These are phyloP conservation scores for Thamnophis sirtalis DNA, from an alignment of 2,113 vertebrate species.

Conservation along the genomic window DNA sequence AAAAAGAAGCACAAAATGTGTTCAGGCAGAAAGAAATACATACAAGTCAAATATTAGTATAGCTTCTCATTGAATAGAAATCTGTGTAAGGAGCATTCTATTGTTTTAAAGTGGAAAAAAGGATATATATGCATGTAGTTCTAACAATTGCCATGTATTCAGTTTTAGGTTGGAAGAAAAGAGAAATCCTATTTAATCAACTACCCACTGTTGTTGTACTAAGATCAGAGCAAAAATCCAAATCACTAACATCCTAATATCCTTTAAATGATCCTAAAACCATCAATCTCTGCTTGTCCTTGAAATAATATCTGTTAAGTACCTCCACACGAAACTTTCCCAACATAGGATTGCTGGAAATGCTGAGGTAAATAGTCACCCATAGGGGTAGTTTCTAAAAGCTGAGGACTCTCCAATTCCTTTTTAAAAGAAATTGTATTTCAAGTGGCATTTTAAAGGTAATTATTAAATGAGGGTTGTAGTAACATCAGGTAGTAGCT, in stretches of 20 bases:
- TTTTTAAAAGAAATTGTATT: background rate
- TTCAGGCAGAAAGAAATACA: background rate
- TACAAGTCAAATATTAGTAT: background rate
- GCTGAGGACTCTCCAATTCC: background rate
- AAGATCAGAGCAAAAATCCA: background rate
- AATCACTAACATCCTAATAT: background rate
- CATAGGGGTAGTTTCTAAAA: background rate
- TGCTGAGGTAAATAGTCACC: background rate
- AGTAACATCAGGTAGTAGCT: background rate
- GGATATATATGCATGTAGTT: background rate
- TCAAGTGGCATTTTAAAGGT: background rate
- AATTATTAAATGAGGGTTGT: background rate
- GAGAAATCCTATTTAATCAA: background rate
- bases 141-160: background rate
- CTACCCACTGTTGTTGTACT: background rate
- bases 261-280: background rate
- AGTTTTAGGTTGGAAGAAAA: background rate
- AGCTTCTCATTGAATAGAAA: background rate
- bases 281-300: background rate
- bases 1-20: constrained; percentile 30
- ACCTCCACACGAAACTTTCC: background rate
- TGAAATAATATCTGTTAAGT: background rate
- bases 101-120: background rate
- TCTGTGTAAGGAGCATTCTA: background rate
- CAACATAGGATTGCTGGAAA: background rate